Evolutionary conservation across 2,113 vertebrate species (phyloP).

Genomic region (Caranx melampygus): DNA sequence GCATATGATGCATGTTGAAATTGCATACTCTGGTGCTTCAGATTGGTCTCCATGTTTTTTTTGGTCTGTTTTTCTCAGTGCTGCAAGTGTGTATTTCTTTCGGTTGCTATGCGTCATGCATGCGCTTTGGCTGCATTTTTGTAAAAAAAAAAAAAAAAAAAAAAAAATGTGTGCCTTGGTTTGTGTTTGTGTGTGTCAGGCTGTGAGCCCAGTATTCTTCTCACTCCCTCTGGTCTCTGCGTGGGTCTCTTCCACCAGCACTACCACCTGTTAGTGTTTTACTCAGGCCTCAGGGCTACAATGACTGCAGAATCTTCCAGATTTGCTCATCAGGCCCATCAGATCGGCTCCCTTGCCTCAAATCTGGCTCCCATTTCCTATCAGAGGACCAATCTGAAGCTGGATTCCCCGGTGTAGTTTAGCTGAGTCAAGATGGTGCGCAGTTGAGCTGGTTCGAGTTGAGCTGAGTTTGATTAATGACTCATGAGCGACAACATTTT

Average conservation of each 20-base stretch:
- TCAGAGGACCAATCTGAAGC: conserved; percentile 56
- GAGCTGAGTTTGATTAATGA: conserved; percentile 66
- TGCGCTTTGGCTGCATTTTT: conserved; percentile 62
- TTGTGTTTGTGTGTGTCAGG: conserved; percentile 68
- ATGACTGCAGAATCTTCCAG: conserved; percentile 75
- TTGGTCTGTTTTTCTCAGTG: background rate
- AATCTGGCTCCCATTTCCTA: conserved; percentile 79
- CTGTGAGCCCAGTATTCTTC: conserved; percentile 74
- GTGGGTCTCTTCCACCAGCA: conserved; percentile 79
- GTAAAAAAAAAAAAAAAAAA: background rate
- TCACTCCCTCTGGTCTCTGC: conserved; percentile 78
- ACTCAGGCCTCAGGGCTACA: conserved; percentile 74
- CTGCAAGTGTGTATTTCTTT: conserved; percentile 10
- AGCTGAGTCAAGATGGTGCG: conserved; percentile 69
- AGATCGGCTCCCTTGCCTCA: conserved; percentile 65
- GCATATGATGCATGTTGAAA: background rate
- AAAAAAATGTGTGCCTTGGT: conserved; percentile 15
- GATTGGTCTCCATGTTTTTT: background rate
- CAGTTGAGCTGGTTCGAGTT: conserved; percentile 30
- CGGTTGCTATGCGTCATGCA: conserved; percentile 52
- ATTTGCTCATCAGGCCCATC: conserved; percentile 78
- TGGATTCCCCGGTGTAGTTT: conserved; percentile 53
- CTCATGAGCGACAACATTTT: conserved; percentile 60
- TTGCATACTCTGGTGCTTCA: background rate
- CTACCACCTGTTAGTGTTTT: conserved; percentile 83